Evolutionary conservation across 2,888 invertebrate species (phyloP).

Genomic region (Stenodema calcarata): DNA sequence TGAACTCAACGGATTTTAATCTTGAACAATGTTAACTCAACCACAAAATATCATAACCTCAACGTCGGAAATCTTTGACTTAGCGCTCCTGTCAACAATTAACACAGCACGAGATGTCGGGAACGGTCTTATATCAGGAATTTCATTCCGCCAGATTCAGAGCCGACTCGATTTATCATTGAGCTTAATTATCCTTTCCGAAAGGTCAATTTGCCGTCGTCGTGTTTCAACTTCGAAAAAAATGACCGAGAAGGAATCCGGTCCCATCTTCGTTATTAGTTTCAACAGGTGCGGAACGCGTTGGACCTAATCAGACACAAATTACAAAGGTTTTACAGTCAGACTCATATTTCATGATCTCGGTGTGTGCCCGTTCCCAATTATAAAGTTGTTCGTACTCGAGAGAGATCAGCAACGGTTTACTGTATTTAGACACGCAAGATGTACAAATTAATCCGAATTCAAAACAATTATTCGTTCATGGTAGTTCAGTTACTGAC

Average conservation of each 20-base stretch:
- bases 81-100: not conserved
- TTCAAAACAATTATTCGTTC: too few relatives aligned
- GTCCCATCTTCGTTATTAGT: not conserved
- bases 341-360: not conserved
- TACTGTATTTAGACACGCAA: not conserved
- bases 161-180: not conserved
- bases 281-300: not conserved
- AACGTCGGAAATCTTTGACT: not conserved
- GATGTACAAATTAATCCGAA: too few relatives aligned
- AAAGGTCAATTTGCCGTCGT: slow-evolving; percentile 13
- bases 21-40: too few relatives aligned
- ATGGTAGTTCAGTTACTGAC: too few relatives aligned
- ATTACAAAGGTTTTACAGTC: not conserved
- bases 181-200: not conserved
- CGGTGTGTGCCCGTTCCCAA: too few relatives aligned
- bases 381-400: too few relatives aligned
- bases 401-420: too few relatives aligned
- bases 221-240: not conserved
- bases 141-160: slow-evolving; percentile 9
- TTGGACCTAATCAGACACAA: not conserved
- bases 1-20: too few relatives aligned
- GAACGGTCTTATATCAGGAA: not conserved
- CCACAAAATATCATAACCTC: not conserved
- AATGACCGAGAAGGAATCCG: not conserved
- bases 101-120: not conserved